These are phyloP conservation scores for Campylomormyrus numenius DNA, from an alignment of 2,113 vertebrate species.

Conservation along the genomic window DNA sequence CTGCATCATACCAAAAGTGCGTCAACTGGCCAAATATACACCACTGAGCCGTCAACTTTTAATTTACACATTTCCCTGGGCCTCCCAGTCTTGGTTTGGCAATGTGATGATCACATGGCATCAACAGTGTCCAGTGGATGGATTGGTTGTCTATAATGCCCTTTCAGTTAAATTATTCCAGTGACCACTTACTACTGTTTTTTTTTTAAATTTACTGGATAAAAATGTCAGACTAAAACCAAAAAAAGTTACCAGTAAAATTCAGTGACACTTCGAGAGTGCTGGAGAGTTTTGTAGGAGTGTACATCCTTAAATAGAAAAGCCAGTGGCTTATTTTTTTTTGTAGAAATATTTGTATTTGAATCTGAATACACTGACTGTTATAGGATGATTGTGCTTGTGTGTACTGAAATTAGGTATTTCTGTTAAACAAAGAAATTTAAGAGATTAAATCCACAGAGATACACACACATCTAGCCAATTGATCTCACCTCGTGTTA, in stretches of 20 bases:
- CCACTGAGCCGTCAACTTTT: not conserved
- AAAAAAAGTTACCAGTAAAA: not conserved
- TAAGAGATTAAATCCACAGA: not conserved
- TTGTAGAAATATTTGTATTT: not conserved
- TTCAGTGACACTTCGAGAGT: not conserved
- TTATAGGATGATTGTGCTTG: not conserved
- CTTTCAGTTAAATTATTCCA: not conserved
- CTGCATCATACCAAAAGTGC: not conserved
- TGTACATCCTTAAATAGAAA: not conserved
- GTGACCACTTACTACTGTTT: not conserved
- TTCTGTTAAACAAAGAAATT: not conserved
- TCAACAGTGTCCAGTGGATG: not conserved
- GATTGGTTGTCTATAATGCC: not conserved
- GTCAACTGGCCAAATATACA: not conserved
- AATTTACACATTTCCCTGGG: not conserved
- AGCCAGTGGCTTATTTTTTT: not conserved
- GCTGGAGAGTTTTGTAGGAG: not conserved
- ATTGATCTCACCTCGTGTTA: not conserved
- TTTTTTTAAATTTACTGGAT: not conserved
- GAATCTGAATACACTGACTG: not conserved
- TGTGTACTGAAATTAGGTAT: not conserved
- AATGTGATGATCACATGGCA: not conserved
- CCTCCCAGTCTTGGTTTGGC: not conserved
- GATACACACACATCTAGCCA: not conserved
- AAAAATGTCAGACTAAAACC: not conserved